Evolutionary conservation across 2,888 invertebrate species (phyloP).

Genomic region (Argyresthia goedartella): DNA sequence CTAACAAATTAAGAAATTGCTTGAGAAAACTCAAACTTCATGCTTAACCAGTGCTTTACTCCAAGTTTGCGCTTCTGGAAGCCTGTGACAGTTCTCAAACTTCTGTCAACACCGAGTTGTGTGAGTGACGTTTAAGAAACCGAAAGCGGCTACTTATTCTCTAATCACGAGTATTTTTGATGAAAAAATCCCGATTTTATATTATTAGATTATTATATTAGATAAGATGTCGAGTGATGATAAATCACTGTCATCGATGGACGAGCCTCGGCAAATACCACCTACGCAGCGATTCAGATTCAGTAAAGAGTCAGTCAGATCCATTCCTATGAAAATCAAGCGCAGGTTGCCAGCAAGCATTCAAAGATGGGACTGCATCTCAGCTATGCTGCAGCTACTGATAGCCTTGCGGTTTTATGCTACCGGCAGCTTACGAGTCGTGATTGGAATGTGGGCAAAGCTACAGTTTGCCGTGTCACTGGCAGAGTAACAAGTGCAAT

Average conservation of each 20-base stretch:
- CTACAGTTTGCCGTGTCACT: not conserved
- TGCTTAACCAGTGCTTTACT: too few species aligned
- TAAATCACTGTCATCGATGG: not conserved
- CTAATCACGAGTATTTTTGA: not conserved
- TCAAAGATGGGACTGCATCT: not conserved
- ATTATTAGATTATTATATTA: not conserved
- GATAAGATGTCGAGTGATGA: not conserved
- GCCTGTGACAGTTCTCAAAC: not conserved
- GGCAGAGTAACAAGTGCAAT: not conserved
- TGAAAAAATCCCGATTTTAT: not conserved
- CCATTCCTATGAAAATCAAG: not conserved
- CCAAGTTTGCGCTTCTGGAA: not conserved
- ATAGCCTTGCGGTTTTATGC: not conserved
- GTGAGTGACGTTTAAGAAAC: not conserved
- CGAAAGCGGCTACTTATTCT: not conserved
- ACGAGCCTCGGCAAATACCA: not conserved
- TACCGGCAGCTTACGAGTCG: not conserved
- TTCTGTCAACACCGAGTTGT: not conserved
- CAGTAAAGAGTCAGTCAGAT: not conserved
- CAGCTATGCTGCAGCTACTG: not conserved
- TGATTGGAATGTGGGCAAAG: not conserved
- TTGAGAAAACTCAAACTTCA: not conserved
- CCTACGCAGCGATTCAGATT: not conserved
- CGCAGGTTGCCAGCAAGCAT: not conserved
- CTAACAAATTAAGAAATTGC: too few species aligned